Evolutionary conservation across 1,140 invertebrate genomes (phyloP), one percentile per base, ranked within the genome.

Genomic region (Schlechtendalia chinensis): DNA sequence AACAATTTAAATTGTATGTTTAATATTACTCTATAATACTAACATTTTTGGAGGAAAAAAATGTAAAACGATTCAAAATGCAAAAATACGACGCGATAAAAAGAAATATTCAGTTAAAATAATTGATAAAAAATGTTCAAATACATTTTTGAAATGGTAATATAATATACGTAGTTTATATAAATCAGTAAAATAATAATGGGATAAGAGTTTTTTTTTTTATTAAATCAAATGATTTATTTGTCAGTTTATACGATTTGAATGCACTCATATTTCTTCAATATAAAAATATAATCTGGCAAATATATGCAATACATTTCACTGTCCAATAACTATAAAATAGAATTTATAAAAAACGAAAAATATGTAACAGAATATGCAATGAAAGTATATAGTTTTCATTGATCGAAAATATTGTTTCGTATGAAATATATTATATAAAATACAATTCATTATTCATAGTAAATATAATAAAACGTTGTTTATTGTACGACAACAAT

Each of bases 291-390:
- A 53, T 71, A 71, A 71, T 71, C 47, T 27, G 16, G 53, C 16
- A 71, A 71, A 53, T 71, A 17, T 5, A 69, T 47, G 22, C 47
- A n/a, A 53, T 53, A 71, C 8, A 69, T 69, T 47, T 45, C 45
- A 24, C 39, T 24, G 16, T 69, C n/a, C 65, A 47, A 69, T 69
- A 67, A 67, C 63, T 67, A 67, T 67, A 69, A 69, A 69, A 69
- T 69, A 24, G 32, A 22, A 22, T 69, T 69, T 24, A 47, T 16
- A 47, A 50, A 67, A 47, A 69, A 45, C 22, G 32, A 69, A 47
- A 65, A 69, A 47, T 47, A 47, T 47, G n/a, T 58, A 58, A 58
- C 19, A 11, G n/a, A 58, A 58, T 22, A 58, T 19, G 22, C 24
- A 69, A 69, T 47, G 12, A 16, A 69, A 47, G 12, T 69, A 58